Evolutionary conservation across 2,888 invertebrate genomes (phyloP), one percentile per base, ranked within the genome.

Genomic region (Sminthurinus aureus): DNA sequence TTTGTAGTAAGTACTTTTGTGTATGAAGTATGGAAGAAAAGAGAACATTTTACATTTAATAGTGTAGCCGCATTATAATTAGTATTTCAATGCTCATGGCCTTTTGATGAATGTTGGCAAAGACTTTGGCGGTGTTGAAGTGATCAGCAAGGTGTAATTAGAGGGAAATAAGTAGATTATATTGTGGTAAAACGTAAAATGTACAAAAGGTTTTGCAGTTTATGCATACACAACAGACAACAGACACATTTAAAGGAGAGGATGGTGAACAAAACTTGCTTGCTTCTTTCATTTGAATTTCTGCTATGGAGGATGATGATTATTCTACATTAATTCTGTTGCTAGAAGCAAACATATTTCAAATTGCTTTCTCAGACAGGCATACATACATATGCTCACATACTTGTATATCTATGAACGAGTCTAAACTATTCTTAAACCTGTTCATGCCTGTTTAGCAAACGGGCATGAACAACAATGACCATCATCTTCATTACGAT

Each of bases 91-190:
- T 52, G 81, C 81, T 74, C 75, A 75, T 74, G 74, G 81, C 81
- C 74, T 74, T 67, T 81, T 81, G 81, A 81, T 81, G 73, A 81
- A 81, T 81, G 81, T 81, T 81, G 74, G 81, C 81, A 81, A 64
- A 81, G 13, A 26, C 64, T 81, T 81, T 81, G 81, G 75, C 81
- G 81, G 81, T 64, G 81, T 74, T 81, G 74, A 81, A 81, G 81
- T 81, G 81, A 81, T 81, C 81, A 81, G 74, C 74, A 75, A 73
- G 64, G 74, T 81, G 81, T 81, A 81, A 81, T 81, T 81, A 81
- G 74, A 69, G 67, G 67, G 51, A 69, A n/a, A 50, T 77, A 77
- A 77, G 77, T 77, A 18, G 58, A 58, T 58, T 58, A 11, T 58
- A 58, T 58, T 18, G 38, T 38, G 1, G 58, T 58, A 58, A 58